Base-by-base conservation (phyloP, 2,888 invertebrate genomes). In the Caenorhabditis sp. region DNA sequence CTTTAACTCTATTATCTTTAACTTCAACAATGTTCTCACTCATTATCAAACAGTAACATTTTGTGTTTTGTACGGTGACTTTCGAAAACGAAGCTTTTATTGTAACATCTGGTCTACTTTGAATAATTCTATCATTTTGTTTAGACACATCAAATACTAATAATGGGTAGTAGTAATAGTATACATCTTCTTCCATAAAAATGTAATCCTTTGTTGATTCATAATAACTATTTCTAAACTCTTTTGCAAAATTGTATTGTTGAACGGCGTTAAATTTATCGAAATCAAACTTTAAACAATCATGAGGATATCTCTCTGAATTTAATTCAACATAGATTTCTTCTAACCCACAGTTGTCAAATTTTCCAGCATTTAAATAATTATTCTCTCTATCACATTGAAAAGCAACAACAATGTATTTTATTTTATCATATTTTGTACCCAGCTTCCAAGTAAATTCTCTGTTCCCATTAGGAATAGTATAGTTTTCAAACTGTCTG, bases 391-490 rank as follows among this genome's bases (percentile, higher is more conserved):
- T 78, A 50, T 37, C 55, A 73, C 61, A 43, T 50, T 82, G 82
- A 70, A 82, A 81, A 30, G 75, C 27, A 11, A 82, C 24, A 9
- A 82, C 70, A 61, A 82, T 63, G 43, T 83, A 83, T 55, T 82
- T 81, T 75, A 82, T 79, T 50, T 82, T 82, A 61, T 82, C 82
- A 78, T 82, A 84, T 53, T 83, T 82, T 26, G 83, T 84, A 45
- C 81, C 83, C 22, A 83, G 62, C 30, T 83, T 83, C 83, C 83
- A 84, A 59, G 83, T 83, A 66, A 82, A 82, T 55, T 83, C 83
- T 72, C 79, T 24, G 75, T 78, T 77, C 9, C 82, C 83, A 72
- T 82, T 74, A 41, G 83, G 83, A 61, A 83, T 83, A 45, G 79
- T 83, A 84, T 83, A 82, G 50, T 74, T 81, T 52, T 82, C 82